Evolutionary conservation across 2,888 invertebrate genomes (phyloP), one percentile per base, ranked within the genome.

Genomic region (Anoncus sp.): DNA sequence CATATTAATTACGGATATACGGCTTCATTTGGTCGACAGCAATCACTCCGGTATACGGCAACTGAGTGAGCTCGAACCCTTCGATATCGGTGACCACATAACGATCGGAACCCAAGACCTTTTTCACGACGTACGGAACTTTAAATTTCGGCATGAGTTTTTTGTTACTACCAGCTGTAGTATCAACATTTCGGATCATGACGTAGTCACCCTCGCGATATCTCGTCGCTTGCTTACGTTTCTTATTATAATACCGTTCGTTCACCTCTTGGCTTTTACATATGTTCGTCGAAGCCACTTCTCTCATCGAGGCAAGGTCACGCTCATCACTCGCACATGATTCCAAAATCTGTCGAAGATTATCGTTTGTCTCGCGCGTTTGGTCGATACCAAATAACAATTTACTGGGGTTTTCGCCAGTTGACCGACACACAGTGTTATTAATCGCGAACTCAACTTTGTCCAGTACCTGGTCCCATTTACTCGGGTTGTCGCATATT

Each of bases 331-430:
- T 49, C 45, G 38, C 22, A 24, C 59, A 49, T 45, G 63, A 55
- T 1, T 66, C 40, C 1, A 72, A 27, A 20, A 72, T 38, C 38
- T 27, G 22, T 62, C 38, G 10, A n/a, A 77, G 51, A 24, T 53
- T 47, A n/a, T 77, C 72, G n/a, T 77, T 66, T 0, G 51, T 38
- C 22, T 49, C 65, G 31, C 14, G 67, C 62, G 69, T 70, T 59
- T 89, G 87, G 53, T 83, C 40, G 3, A 83, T 63, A 2, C 87
- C 88, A 57, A 86, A 87, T 40, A 88, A 73, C 38, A 86, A 67
- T 63, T 75, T 81, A 77, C 84, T 83, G 0, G 86, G 86, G 6
- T n/a, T n/a, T n/a, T n/a, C n/a, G n/a, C n/a, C n/a, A n/a, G n/a
- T n/a, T n/a, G n/a, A n/a, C n/a, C n/a, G n/a, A n/a, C n/a, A n/a